Conservation (phyloP, 2,797 vertebrate species). For the Urosaurus nigricauda region DNA sequence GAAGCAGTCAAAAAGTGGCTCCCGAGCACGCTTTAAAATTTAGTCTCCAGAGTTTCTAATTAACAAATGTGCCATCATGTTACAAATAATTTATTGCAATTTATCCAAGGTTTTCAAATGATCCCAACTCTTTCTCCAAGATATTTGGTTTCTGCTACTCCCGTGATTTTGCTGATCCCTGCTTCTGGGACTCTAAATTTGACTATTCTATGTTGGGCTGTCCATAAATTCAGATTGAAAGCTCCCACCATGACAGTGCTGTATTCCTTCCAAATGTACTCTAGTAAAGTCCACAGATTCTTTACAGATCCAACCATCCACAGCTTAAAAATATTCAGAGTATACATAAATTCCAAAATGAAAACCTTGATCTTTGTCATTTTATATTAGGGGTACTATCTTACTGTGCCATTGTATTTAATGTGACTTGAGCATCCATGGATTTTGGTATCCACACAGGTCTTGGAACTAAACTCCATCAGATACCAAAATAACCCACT, state of each 20-base stretch:
- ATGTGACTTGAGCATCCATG: too few species aligned
- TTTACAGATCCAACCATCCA: too few species aligned
- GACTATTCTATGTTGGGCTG: neutral
- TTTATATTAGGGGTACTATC: too few species aligned
- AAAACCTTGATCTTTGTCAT: too few species aligned
- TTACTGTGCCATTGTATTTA: too few species aligned
- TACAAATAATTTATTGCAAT: neutral
- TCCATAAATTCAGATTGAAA: neutral
- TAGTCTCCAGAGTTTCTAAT: neutral
- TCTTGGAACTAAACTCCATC: neutral
- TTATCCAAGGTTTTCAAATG: neutral
- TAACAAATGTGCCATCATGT: neutral
- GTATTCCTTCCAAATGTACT: neutral
- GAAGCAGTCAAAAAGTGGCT: neutral
- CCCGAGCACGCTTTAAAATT: neutral
- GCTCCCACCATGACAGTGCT: neutral
- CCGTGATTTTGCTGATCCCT: neutral
- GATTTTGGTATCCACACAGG: too few species aligned
- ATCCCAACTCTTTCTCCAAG: neutral
- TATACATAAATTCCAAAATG: too few species aligned
- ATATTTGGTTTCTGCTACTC: neutral
- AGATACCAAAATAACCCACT: too few species aligned
- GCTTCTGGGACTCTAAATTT: neutral
- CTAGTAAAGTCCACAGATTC: too few species aligned
- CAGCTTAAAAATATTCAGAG: too few species aligned